A percentile compares a stretch with the other conserved stretches of the same genome.
These are phyloP conservation scores for Poeciliopsis gracilis DNA, from an alignment of 2,797 vertebrate genomes.

Conservation along the genomic window DNA sequence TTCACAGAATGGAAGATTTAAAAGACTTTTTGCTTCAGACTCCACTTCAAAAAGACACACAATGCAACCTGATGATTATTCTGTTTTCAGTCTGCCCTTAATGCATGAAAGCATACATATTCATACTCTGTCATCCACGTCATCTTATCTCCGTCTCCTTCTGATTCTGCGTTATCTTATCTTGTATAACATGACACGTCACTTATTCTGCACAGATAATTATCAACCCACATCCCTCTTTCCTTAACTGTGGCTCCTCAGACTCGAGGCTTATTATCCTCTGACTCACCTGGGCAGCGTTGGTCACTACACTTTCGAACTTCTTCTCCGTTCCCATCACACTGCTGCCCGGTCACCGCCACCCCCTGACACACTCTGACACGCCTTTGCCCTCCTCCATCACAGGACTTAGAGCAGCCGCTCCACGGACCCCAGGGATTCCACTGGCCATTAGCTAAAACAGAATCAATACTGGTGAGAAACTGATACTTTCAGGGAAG, in stretches of 20 bases:
- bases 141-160: slow-evolving; percentile 29
- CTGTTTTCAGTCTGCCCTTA: slow-evolving; percentile 8
- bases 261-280: slow-evolving; percentile 29
- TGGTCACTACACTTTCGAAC: slow-evolving; percentile 95
- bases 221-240: slow-evolving; percentile 47
- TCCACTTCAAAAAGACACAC: slow-evolving; percentile 28
- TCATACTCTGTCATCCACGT: slow-evolving; percentile 12
- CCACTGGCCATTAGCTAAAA: slow-evolving; percentile 97
- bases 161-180: slow-evolving; percentile 40
- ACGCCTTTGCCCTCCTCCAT: slow-evolving; percentile 94
- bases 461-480: slow-evolving; percentile 45
- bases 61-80: slow-evolving; percentile 19
- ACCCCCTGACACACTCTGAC: slow-evolving; percentile 91
- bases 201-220: slow-evolving; percentile 52
- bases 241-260: slow-evolving; percentile 20
- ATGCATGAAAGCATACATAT: slow-evolving; percentile 14
- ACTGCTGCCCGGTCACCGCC: slow-evolving; percentile 89
- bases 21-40: slow-evolving; percentile 18
- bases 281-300: slow-evolving; percentile 91
- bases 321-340: slow-evolving; percentile 92
- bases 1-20: slow-evolving; percentile 24
- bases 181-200: slow-evolving; percentile 42
- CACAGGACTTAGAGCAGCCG: slow-evolving; percentile 96
- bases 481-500: slow-evolving; percentile 18
- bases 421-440: slow-evolving; percentile 98